phyloP scores from a whole-genome alignment of 2,113 vertebrate species.

The Dicentrarchus labrax region DNA sequence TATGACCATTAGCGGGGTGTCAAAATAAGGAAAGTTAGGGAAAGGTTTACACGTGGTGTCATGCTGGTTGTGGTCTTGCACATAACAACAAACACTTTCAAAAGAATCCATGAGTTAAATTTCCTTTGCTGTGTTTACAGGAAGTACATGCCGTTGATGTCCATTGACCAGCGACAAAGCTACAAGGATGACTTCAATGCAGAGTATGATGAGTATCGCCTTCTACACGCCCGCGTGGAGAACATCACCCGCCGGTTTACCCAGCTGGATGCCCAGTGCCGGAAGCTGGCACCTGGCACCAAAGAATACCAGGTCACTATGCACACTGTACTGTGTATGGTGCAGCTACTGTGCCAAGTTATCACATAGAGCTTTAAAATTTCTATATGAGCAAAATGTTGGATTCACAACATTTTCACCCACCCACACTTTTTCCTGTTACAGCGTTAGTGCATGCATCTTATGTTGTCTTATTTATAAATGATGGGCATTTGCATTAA shows the following conservation, averaged over 20 bases:
- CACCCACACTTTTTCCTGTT: neutral
- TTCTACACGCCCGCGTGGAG: constrained; percentile 88
- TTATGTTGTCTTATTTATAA: neutral
- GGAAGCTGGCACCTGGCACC: constrained; percentile 87
- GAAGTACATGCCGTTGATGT: constrained; percentile 88
- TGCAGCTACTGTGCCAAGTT: too few relatives aligned
- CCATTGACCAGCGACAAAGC: constrained; percentile 89
- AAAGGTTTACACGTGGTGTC: neutral
- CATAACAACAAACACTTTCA: neutral
- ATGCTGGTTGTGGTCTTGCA: neutral
- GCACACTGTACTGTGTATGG: neutral
- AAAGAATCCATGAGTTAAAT: neutral
- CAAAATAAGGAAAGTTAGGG: neutral
- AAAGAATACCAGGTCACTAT: constrained; percentile 89
- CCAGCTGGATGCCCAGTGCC: constrained; percentile 85
- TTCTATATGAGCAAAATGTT: neutral
- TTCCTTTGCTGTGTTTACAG: constrained; percentile 71
- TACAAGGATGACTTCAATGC: constrained; percentile 93
- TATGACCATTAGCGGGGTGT: neutral
- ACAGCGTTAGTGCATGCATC: neutral
- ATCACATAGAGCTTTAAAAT: neutral
- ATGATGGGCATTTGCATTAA: neutral
- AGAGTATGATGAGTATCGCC: constrained; percentile 92
- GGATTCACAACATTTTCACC: neutral
- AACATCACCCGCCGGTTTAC: constrained; percentile 86